Conservation (phyloP, 2,888 invertebrate species). For the Matsumyia berberina region DNA sequence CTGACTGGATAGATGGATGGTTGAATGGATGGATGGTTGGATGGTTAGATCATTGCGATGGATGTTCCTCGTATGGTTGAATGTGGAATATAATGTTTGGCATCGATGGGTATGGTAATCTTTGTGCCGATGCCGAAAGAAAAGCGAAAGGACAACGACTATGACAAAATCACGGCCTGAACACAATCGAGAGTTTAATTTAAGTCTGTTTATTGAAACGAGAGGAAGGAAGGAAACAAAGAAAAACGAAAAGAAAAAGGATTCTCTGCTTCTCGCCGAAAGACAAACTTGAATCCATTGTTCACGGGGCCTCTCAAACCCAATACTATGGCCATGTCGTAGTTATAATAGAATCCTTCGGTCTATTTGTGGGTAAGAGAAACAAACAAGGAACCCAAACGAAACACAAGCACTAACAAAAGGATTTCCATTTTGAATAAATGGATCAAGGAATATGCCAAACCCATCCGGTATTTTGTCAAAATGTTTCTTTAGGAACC, state of each 20-base stretch:
- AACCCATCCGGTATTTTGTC: constrained; percentile 57
- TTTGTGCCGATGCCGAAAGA: constrained; percentile 58
- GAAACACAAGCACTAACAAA: constrained; percentile 41
- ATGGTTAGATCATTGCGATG: constrained; percentile 67
- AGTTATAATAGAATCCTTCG: constrained; percentile 37
- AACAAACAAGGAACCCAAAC: constrained; percentile 46
- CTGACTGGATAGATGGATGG: constrained; percentile 73
- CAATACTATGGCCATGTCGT: constrained; percentile 1
- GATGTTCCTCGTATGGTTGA: constrained; percentile 48
- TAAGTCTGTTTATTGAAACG: constrained; percentile 67
- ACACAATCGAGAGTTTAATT: constrained; percentile 64
- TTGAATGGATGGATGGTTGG: constrained; percentile 56
- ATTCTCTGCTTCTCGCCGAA: constrained; percentile 43
- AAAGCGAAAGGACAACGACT: constrained; percentile 68
- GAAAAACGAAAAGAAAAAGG: constrained; percentile 9
- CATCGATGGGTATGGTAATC: constrained; percentile 68
- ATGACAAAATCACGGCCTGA: constrained; percentile 57
- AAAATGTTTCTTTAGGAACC: constrained; percentile 51
- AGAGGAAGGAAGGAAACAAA: not conserved
- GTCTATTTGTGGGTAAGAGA: constrained; percentile 53
- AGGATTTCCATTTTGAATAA: constrained; percentile 56
- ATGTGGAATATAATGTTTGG: constrained; percentile 49
- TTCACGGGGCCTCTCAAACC: not conserved
- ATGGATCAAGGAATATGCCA: constrained; percentile 53
- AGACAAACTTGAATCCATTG: constrained; percentile 44